phyloP scores from a whole-genome alignment of 2,888 invertebrate genomes.

The Harmothoe impar region DNA sequence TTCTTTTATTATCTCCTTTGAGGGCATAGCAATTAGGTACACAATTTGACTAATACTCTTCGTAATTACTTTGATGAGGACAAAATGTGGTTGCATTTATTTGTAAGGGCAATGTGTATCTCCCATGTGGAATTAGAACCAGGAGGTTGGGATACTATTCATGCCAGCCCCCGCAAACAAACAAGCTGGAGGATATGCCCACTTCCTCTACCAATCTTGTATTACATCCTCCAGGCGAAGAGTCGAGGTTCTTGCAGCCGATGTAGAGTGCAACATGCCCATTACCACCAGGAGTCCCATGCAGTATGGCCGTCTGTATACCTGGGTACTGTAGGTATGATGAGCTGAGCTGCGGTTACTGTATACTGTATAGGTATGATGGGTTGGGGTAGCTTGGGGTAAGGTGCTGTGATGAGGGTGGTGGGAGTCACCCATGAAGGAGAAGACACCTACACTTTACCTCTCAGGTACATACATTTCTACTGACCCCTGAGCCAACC shows the following conservation, averaged over 20 bases:
- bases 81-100: not conserved
- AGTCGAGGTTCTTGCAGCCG: not conserved
- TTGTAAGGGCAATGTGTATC: not conserved
- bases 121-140: not conserved
- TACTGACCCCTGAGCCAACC: conserved; percentile 5
- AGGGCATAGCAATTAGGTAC: too few species aligned
- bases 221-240: not conserved
- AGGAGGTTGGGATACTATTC: not conserved
- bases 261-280: too few species aligned
- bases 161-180: not conserved
- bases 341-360: too few species aligned
- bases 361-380: too few species aligned
- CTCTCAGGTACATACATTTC: not conserved
- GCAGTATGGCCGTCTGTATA: too few species aligned
- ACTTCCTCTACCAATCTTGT: conserved; percentile 6
- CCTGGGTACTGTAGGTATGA: too few species aligned
- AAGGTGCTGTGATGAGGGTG: too few species aligned
- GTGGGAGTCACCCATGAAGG: not conserved
- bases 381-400: too few species aligned
- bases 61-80: not conserved
- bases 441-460: not conserved
- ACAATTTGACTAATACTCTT: too few species aligned
- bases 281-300: too few species aligned
- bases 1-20: too few species aligned
- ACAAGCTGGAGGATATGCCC: conserved; percentile 22